A percentile compares a stretch with the other conserved stretches of the same genome.
These are phyloP conservation scores for Myopa testacea DNA, from an alignment of 2,888 invertebrate species.

Conservation along the genomic window DNA sequence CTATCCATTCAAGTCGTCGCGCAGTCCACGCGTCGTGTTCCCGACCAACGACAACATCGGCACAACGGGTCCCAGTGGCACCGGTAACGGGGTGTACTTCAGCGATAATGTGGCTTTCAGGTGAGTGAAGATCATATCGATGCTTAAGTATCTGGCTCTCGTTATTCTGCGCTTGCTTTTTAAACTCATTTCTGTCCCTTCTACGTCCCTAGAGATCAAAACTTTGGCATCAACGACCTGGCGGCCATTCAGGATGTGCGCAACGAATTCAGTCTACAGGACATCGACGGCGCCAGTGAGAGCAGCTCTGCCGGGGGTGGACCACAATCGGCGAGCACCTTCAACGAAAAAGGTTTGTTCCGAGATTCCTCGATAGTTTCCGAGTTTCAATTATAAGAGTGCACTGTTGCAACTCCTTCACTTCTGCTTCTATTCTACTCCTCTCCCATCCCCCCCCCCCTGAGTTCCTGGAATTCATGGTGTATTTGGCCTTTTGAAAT, in stretches of 20 bases:
- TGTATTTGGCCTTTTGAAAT: not conserved
- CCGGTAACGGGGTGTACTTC: constrained; percentile 62
- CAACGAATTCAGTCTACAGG: constrained; percentile 75
- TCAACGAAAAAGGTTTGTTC: constrained; percentile 76
- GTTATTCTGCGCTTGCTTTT: not conserved
- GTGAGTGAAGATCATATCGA: constrained; percentile 50
- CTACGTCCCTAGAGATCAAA: constrained; percentile 70
- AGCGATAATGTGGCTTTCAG: constrained; percentile 68
- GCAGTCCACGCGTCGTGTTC: constrained; percentile 67
- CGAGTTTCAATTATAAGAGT: not conserved
- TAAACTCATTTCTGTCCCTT: not conserved
- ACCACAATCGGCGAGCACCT: constrained; percentile 70
- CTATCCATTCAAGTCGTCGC: constrained; percentile 65
- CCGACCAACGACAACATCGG: constrained; percentile 66
- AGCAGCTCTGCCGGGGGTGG: constrained; percentile 56
- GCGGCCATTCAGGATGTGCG: constrained; percentile 69
- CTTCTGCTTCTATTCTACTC: not conserved
- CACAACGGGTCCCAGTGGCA: constrained; percentile 61
- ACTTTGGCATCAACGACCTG: constrained; percentile 73
- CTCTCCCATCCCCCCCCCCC: not conserved
- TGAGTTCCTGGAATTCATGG: not conserved
- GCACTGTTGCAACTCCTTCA: not conserved
- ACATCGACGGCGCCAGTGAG: constrained; percentile 68
- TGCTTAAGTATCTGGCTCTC: not conserved
- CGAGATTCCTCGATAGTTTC: not conserved